Base-by-base conservation (phyloP, 2,113 vertebrate species). In the Chaetodon trifascialis region DNA sequence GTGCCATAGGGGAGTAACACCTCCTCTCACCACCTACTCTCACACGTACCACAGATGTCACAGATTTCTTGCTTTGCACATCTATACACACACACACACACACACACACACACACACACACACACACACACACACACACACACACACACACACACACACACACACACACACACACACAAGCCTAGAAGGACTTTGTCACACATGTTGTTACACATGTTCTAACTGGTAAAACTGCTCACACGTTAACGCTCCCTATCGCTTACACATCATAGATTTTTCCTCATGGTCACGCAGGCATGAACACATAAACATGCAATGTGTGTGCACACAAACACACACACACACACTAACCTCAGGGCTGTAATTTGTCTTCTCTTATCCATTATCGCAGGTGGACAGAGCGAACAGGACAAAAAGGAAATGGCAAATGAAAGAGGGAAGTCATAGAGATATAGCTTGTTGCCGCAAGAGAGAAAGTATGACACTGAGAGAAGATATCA, bases 331-430 rank as follows among this genome's bases (percentile, higher is more conserved):
- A n/a, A 44, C 56, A 46, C 52, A 63, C 17, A 76, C 67, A 67
- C 66, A 59, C 65, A 67, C 65, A 54, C 52, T 73, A 47, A 73
- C 84, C 79, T 66, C 68, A 60, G 87, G 86, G 73, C 69, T 82
- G 69, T 82, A 55, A 83, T 88, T 86, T 89, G 72, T 92, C 86
- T 80, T 68, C 47, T 74, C 63, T 59, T 80, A 80, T 87, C 90
- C 88, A 87, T 93, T 89, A 84, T 52, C 60, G 77, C 58, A 86
- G 79, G 81, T 90, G 80, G 76, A 83, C 38, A 2, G 67, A 71
- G 75, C 66, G 58, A 75, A 79, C 17, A n/a, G 77, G 70, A 71
- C 73, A 87, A 70, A 69, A 40, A 0, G 84, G 72, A 84, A 70
- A 71, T 16, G 6, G 42, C 47, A 77, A 86, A 85, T 59, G 73